Base-by-base conservation (phyloP, 2,888 invertebrate genomes). In the Drosophila testacea region DNA sequence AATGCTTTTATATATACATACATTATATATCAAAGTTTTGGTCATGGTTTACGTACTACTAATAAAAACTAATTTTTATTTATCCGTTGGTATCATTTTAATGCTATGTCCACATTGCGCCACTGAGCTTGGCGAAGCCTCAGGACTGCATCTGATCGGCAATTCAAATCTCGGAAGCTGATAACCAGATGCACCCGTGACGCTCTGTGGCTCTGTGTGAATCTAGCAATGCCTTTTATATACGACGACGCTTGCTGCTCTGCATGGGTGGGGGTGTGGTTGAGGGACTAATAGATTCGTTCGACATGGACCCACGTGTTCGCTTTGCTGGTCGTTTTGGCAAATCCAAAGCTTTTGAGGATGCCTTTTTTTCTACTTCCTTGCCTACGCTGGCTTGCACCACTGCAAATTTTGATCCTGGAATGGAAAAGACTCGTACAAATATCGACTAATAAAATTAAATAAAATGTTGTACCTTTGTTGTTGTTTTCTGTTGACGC, bases 221-320 rank as follows among this genome's bases (percentile, higher is more conserved):
- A 22, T 22, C 22, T 22, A 22, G 22, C 28, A 56, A 41, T 47
- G 28, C n/a, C 38, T 55, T 85, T 55, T 90, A 93, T 71, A 93
- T 92, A 61, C 92, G 85, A 70, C 93, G 91, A 68, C 93, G 86
- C 67, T 92, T 93, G 74, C 61, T 88, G 30, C 79, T 90, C 57
- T 90, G 91, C 54, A 90, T 77, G 6, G 91, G 91, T 16, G 93
- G 93, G 7, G 93, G 92, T 22, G 93, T 93, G 13, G 92, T 92
- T 22, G 93, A 92, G 11, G 92, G 92, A 62, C 93, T 92, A 56
- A 91, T 92, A 1, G 93, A 92, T 75, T 93, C 93, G 41, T 92
- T 83, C 4, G 92, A 92, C 86, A 92, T 91, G 1, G 93, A 93
- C 16, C 93, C 93, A 22, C 93, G 86, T 6, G 93, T 93, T 50